Base-by-base conservation (phyloP, 2,888 invertebrate species). In the Spialia ferax region DNA sequence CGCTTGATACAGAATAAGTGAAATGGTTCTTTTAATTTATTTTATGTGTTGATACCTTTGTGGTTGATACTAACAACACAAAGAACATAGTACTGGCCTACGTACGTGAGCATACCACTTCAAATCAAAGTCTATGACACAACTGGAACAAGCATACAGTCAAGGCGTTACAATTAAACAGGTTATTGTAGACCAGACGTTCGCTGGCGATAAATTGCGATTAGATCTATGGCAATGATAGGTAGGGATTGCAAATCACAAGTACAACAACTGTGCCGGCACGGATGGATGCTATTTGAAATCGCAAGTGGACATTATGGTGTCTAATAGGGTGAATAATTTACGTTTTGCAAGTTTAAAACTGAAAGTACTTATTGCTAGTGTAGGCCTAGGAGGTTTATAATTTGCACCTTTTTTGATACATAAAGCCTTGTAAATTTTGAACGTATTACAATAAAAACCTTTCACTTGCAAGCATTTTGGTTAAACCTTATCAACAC, bases 171-270 rank as follows among this genome's bases (percentile, higher is more conserved):
- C 50, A 50, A 50, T 50, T 50, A 50, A 20, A 50, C 50, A 23
- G 23, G 50, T 50, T 22, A 22, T 50, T 13, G 5, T 50, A 1
- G 45, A n/a, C 4, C 8, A 45, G 45, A 45, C 18, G 15, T 15
- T 15, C 45, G 13, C 22, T 26, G 5, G 26, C 54, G 26, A 26
- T 54, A 23, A 54, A 26, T 26, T 6, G 26, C 23, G 11, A 13
- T n/a, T 26, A 26, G 54, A 26, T n/a, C 54, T 26, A 54, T 45
- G 45, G 13, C 55, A 63, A 63, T 4, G 15, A 48, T 48, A 45
- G 42, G 60, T 60, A n/a, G 18, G 29, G 52, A 48, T 60, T 60
- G 48, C 29, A 29, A 60, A 60, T 60, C 29, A 29, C 13, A 15
- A n/a, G 23, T 52, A n/a, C 54, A n/a, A 52, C 22, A 52, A 52